phyloP scores from a whole-genome alignment of 2,797 vertebrate species.

The Phyllotis vaccarum region DNA sequence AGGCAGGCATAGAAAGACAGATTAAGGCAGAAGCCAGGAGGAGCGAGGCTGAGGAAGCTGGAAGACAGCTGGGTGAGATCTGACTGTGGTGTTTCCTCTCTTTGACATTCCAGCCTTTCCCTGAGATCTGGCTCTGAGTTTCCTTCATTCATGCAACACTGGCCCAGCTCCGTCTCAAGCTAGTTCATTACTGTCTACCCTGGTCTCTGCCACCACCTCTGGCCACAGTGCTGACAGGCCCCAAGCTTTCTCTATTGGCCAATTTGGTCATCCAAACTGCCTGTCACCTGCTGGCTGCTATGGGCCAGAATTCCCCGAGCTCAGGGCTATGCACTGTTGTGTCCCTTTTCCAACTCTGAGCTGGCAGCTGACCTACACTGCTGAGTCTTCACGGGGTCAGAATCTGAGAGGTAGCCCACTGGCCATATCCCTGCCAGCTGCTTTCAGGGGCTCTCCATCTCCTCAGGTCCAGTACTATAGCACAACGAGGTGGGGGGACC shows the following conservation, averaged over 20 bases:
- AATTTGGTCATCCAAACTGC: background rate
- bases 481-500: no score
- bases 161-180: background rate
- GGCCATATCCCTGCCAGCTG: background rate
- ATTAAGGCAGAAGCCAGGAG: no score
- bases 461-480: background rate
- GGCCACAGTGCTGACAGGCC: rapidly evolving
- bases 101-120: no score
- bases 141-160: no score
- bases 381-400: background rate
- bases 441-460: rapidly evolving
- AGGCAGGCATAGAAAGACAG: no score
- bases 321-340: background rate
- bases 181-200: background rate
- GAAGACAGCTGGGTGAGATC: no score
- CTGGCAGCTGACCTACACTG: background rate
- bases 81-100: no score
- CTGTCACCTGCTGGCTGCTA: background rate
- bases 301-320: background rate
- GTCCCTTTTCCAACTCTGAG: background rate
- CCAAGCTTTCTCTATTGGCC: background rate
- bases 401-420: background rate
- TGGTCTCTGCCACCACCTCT: background rate
- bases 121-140: no score
- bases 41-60: no score